A percentile compares a stretch with the other conserved stretches of the same genome.
Conservation (phyloP, 2,797 vertebrate genomes). For the Mormyrops boulengeri region DNA sequence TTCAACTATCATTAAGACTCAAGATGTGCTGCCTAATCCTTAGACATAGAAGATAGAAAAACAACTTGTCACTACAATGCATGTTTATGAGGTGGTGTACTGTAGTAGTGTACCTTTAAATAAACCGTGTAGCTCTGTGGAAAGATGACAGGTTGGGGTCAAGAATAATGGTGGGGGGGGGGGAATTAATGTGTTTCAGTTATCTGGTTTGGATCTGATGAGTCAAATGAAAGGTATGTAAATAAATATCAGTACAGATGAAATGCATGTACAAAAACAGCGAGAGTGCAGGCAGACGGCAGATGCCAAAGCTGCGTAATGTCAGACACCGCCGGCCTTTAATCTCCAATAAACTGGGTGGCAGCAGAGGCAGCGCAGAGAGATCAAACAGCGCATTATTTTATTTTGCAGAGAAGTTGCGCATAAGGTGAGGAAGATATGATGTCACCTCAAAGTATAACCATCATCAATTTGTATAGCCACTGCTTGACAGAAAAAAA, state of each 20-base stretch:
- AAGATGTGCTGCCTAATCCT: conserved; percentile 34
- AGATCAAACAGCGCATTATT: background rate
- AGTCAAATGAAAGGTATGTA: background rate
- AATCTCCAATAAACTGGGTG: background rate
- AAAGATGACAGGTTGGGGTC: background rate
- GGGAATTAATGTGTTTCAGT: background rate
- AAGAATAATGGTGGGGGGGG: background rate
- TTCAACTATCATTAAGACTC: conserved; percentile 27
- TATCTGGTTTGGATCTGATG: background rate
- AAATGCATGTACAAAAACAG: background rate
- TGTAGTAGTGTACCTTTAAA: conserved; percentile 21
- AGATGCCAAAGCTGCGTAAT: background rate
- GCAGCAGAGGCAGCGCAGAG: background rate
- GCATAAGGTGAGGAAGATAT: background rate
- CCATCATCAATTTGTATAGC: conserved; percentile 13
- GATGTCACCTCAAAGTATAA: conserved; percentile 1
- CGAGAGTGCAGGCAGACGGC: background rate
- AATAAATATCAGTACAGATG: background rate
- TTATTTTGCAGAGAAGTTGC: background rate
- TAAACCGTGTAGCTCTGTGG: background rate
- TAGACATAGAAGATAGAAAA: conserved; percentile 23
- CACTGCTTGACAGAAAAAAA: conserved; percentile 15
- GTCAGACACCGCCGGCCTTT: background rate
- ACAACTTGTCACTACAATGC: conserved; percentile 31
- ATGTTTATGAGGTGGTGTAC: conserved; percentile 13